These are phyloP conservation scores for Hypselothyrea guttata DNA, from an alignment of 2,888 invertebrate species.

Conservation along the genomic window DNA sequence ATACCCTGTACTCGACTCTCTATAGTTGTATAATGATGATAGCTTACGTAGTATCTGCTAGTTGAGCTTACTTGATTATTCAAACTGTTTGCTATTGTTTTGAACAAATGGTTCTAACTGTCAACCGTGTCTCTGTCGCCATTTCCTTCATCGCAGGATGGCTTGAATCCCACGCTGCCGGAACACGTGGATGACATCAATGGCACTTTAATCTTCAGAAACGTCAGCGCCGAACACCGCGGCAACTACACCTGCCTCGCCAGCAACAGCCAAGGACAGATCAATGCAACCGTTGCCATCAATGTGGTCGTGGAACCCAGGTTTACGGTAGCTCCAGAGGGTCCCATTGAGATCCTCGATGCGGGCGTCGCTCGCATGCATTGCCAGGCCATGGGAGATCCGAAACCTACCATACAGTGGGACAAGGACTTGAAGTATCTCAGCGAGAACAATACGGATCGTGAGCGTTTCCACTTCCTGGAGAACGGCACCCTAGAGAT, in stretches of 20 bases:
- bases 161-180: conserved; percentile 85
- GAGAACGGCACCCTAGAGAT: conserved; percentile 93
- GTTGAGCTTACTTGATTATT: too few relatives aligned
- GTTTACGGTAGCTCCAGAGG: conserved; percentile 88
- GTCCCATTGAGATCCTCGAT: conserved; percentile 90
- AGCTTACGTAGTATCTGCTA: too few relatives aligned
- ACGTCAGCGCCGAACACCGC: conserved; percentile 89
- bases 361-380: conserved; percentile 88
- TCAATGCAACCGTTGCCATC: conserved; percentile 91
- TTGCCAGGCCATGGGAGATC: conserved; percentile 94
- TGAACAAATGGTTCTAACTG: neutral
- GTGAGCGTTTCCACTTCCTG: conserved; percentile 85
- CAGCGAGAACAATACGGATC: conserved; percentile 82
- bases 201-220: conserved; percentile 92
- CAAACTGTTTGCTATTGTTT: conserved; percentile 58
- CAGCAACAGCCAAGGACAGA: conserved; percentile 89
- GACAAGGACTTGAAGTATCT: conserved; percentile 89
- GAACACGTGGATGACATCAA: conserved; percentile 91
- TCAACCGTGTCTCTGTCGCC: conserved; percentile 4
- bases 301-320: conserved; percentile 94
- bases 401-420: conserved; percentile 95
- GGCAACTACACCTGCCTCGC: conserved; percentile 95
- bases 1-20: too few relatives aligned
- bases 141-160: conserved; percentile 81
- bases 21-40: too few relatives aligned